These are phyloP conservation scores for Cantharis flavilabris DNA, from an alignment of 2,888 invertebrate genomes.

Conservation along the genomic window DNA sequence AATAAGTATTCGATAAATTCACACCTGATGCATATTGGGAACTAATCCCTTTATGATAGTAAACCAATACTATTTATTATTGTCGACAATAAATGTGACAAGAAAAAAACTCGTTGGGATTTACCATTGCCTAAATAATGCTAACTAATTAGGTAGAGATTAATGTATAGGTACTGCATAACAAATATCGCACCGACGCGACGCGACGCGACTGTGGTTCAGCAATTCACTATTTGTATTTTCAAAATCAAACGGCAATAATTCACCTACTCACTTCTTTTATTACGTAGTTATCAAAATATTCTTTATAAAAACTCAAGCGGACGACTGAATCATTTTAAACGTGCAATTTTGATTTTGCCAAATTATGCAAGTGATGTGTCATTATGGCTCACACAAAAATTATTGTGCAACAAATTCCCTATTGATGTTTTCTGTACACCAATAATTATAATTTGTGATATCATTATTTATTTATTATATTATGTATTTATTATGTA, in stretches of 20 bases:
- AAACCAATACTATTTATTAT: neutral
- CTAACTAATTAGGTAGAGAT: neutral
- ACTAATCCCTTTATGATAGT: too few relatives aligned
- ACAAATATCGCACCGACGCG: too few relatives aligned
- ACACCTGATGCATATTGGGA: neutral
- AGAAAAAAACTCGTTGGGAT: too few relatives aligned
- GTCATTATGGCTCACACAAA: constrained; percentile 2
- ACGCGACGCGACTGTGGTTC: too few relatives aligned
- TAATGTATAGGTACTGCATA: too few relatives aligned
- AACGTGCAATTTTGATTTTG: neutral
- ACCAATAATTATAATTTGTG: neutral
- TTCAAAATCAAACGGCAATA: neutral
- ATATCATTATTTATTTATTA: neutral
- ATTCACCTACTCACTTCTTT: neutral
- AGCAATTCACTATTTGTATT: neutral
- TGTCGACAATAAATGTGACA: neutral
- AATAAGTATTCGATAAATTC: neutral
- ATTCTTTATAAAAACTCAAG: neutral
- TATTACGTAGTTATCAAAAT: neutral
- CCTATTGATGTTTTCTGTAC: neutral
- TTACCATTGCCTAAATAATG: too few relatives aligned
- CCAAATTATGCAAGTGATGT: constrained; percentile 12
- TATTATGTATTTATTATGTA: neutral
- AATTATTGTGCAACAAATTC: neutral
- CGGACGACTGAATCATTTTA: constrained; percentile 11